Conservation (phyloP, 1,140 invertebrate species). For the Galendromus occidentalis region DNA sequence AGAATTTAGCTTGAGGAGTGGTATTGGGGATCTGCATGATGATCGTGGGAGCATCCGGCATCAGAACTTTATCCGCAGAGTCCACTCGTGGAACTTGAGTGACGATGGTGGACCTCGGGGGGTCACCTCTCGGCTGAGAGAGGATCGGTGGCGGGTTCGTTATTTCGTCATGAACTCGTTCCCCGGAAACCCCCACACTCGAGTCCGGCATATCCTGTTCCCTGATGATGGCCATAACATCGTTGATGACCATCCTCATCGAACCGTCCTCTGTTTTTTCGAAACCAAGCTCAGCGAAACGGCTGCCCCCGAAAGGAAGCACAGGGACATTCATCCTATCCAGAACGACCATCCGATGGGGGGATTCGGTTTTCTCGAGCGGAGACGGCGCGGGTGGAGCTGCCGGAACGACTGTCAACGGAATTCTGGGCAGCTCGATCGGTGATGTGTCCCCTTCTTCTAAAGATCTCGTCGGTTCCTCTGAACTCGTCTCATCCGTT, state of each 20-base stretch:
- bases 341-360: background rate
- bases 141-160: background rate
- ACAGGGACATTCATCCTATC: background rate
- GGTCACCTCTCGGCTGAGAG: background rate
- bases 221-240: slow-evolving; percentile 1
- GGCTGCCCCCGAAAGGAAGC: slow-evolving; percentile 4
- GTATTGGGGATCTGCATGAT: background rate
- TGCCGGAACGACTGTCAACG: too few relatives aligned
- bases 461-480: too few relatives aligned
- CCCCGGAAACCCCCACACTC: background rate
- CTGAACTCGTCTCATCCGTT: too few relatives aligned
- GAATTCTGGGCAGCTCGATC: too few relatives aligned
- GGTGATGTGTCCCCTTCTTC: too few relatives aligned
- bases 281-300: background rate
- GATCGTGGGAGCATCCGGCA: slow-evolving; percentile 6
- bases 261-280: background rate
- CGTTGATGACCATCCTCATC: background rate
- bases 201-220: background rate
- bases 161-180: too few relatives aligned
- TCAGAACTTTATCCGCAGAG: background rate
- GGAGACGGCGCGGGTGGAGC: too few relatives aligned
- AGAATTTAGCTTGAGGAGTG: background rate
- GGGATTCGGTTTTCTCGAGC: too few relatives aligned
- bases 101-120: background rate
- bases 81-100: background rate